phyloP scores from a whole-genome alignment of 1,140 invertebrate genomes.

The Bombus fervidus region DNA sequence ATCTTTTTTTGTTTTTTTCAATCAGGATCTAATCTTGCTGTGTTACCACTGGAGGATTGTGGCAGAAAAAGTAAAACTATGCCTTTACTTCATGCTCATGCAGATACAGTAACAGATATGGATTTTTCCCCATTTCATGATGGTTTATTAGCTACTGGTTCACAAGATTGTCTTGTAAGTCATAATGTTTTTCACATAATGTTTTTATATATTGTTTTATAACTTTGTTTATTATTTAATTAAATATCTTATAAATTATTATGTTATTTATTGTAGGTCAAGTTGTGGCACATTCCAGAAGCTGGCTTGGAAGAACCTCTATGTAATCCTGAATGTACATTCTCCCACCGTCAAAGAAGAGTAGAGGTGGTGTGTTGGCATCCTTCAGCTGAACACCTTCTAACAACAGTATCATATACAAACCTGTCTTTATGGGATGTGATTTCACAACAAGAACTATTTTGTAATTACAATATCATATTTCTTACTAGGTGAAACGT shows the following conservation, averaged over 20 bases:
- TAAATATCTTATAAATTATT: constrained; percentile 34
- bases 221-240: not conserved
- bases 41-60: constrained; percentile 92
- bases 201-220: not conserved
- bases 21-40: constrained; percentile 91
- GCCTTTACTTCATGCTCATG: constrained; percentile 91
- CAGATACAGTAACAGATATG: constrained; percentile 96
- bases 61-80: constrained; percentile 93
- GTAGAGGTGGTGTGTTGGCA: constrained; percentile 94
- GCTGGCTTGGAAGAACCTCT: constrained; percentile 90
- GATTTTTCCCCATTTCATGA: constrained; percentile 97
- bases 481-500: not conserved
- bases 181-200: not conserved
- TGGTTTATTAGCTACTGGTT: constrained; percentile 93
- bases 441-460: constrained; percentile 90
- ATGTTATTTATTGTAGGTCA: constrained; percentile 84
- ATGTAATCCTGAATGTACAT: constrained; percentile 89
- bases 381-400: constrained; percentile 91
- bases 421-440: constrained; percentile 95
- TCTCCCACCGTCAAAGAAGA: constrained; percentile 90
- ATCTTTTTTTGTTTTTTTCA: constrained; percentile 15
- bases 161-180: constrained; percentile 93
- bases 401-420: constrained; percentile 91
- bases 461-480: constrained; percentile 84
- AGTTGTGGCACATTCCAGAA: constrained; percentile 93